Evolutionary conservation across 2,113 vertebrate species (phyloP).

Genomic region (Halcyon malimbica): DNA sequence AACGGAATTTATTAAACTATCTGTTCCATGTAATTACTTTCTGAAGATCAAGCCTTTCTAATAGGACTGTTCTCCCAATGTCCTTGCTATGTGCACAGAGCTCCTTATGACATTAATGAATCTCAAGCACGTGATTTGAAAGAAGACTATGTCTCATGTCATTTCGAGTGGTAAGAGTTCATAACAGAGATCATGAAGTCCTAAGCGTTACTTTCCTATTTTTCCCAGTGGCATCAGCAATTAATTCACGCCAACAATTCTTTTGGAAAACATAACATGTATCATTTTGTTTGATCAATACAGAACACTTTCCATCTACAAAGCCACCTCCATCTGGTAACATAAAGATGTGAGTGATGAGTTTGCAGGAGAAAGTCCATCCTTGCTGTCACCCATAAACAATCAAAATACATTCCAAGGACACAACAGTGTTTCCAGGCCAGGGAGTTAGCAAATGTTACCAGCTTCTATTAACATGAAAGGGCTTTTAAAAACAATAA

Average conservation of each 20-base stretch:
- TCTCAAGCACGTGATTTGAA: not conserved
- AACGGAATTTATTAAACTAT: constrained; percentile 1
- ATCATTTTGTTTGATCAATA: not conserved
- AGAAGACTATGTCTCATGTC: not conserved
- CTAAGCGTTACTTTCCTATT: not conserved
- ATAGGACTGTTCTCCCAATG: not conserved
- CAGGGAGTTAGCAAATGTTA: constrained; percentile 20
- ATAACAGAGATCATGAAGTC: not conserved
- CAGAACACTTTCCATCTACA: not conserved
- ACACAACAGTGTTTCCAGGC: not conserved
- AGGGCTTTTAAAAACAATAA: constrained; percentile 52
- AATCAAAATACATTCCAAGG: not conserved
- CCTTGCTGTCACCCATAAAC: not conserved
- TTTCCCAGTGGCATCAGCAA: not conserved
- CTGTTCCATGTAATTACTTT: not conserved
- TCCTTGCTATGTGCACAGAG: not conserved
- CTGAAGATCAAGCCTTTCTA: not conserved
- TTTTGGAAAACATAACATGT: not conserved
- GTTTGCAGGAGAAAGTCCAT: not conserved
- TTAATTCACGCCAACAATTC: not conserved
- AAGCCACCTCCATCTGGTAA: not conserved
- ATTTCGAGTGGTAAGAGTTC: not conserved
- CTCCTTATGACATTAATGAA: not conserved
- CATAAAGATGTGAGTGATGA: not conserved
- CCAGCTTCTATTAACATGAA: constrained; percentile 45